A percentile compares a stretch with the other conserved stretches of the same genome.
Conservation (phyloP, 2,113 vertebrate species). For the Kryptolebias marmoratus region DNA sequence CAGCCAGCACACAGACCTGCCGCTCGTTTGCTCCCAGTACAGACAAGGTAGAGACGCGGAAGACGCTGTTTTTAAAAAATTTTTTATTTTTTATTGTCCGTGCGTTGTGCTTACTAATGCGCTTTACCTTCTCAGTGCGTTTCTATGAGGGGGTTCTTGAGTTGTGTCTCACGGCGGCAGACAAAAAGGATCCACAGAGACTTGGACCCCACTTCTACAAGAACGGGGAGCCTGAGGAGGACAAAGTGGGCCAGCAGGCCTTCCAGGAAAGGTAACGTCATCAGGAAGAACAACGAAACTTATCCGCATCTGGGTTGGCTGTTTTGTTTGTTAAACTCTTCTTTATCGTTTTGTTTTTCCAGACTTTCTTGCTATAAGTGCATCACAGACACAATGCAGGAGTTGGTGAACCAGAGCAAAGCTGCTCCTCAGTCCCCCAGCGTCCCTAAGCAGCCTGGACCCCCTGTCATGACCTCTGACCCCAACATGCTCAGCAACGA, state of each 20-base stretch:
- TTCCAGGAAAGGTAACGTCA: constrained; percentile 89
- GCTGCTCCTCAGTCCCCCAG: constrained; percentile 98
- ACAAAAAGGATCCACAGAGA: constrained; percentile 95
- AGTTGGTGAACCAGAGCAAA: constrained; percentile 96
- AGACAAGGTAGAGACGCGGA: constrained; percentile 85
- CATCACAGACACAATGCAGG: constrained; percentile 97
- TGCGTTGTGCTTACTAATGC: not conserved
- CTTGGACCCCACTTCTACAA: constrained; percentile 97
- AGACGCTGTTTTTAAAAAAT: not conserved
- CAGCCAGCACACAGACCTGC: constrained; percentile 92
- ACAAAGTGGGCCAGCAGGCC: constrained; percentile 88
- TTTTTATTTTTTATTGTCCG: not conserved
- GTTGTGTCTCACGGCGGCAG: constrained; percentile 92
- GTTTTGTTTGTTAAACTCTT: not conserved
- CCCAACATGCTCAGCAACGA: constrained; percentile 99
- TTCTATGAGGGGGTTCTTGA: constrained; percentile 98
- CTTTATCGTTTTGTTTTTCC: not conserved
- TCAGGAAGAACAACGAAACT: not conserved
- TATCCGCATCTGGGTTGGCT: not conserved
- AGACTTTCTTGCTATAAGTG: constrained; percentile 96
- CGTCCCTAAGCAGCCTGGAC: constrained; percentile 96
- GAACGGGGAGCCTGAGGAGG: constrained; percentile 97
- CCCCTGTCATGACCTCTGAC: constrained; percentile 93
- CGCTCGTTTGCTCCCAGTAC: constrained; percentile 92
- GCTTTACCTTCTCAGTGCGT: constrained; percentile 81